These are phyloP conservation scores for Triplophysa dalaica DNA, from an alignment of 2,113 vertebrate genomes.

Conservation along the genomic window DNA sequence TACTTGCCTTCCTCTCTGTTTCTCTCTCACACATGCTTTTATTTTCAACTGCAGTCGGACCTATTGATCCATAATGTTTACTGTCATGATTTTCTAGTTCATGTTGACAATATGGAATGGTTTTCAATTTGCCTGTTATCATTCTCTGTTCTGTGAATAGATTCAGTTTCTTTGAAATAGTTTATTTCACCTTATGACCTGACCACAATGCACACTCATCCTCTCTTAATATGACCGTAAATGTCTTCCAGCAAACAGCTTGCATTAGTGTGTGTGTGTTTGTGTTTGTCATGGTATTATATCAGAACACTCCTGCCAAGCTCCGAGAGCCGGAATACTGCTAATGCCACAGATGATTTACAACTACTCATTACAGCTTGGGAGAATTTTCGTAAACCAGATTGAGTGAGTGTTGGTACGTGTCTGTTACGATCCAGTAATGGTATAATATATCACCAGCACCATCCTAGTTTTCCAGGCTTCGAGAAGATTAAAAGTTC, in stretches of 20 bases:
- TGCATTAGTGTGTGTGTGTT: conserved; percentile 49
- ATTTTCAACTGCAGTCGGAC: no score
- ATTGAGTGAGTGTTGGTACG: conserved; percentile 6
- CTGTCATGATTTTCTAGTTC: conserved; percentile 21
- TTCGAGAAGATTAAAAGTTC: conserved; percentile 9
- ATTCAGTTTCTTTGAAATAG: not conserved
- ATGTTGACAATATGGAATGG: conserved; percentile 40
- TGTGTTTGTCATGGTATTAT: conserved; percentile 36
- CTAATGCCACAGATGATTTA: conserved; percentile 64
- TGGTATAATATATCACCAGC: conserved; percentile 25
- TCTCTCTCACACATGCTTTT: conserved; percentile 56
- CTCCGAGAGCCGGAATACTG: conserved; percentile 55
- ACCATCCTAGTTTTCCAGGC: conserved; percentile 16
- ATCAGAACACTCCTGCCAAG: conserved; percentile 46
- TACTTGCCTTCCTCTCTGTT: conserved; percentile 54
- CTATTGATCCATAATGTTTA: conserved; percentile 37
- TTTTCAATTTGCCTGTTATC: conserved; percentile 11
- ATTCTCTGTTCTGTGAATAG: conserved; percentile 45
- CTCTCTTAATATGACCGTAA: conserved; percentile 48
- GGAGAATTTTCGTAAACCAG: conserved; percentile 32
- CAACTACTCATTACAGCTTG: conserved; percentile 48
- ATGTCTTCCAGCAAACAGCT: conserved; percentile 41
- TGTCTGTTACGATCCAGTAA: conserved; percentile 22
- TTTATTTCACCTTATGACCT: not conserved
- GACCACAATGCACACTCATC: conserved; percentile 58